Base-by-base conservation (phyloP, 1,140 invertebrate species). In the Anagrus nilaparvatae region DNA sequence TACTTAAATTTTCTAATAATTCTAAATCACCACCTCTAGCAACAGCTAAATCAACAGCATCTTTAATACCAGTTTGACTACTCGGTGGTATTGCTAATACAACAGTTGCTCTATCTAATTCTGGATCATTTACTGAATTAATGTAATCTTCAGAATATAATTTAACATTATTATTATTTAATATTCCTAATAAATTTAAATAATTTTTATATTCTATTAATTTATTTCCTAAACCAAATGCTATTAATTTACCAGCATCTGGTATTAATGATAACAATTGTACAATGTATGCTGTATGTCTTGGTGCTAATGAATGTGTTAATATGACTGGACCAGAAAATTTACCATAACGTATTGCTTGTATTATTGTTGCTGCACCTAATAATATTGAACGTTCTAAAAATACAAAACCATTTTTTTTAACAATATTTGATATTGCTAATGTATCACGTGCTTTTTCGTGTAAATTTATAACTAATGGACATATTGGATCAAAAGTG, bases 341-440 rank as follows among this genome's bases (percentile, higher is more conserved):
- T 33, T 74, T 67, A 41, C 75, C 71, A 8, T 74, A 72, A 1
- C 73, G 69, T 25, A 85, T 67, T 2, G 81, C 69, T 36, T 77
- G 75, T 34, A 74, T 75, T 38, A 86, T 69, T 4, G 78, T 73
- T 0, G 81, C 82, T 1, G 82, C 81, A 3, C 82, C 83, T 24
- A 82, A 65, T 46, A 82, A 84, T 49, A 84, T 77, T 20, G 84
- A 79, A 37, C 79, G 74, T 55, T 84, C 82, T 62, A 80, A 67
- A 34, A 81, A 66, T 7, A 81, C 65, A 17, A 82, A 74, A 38
- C 71, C 54, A 33, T 75, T 65, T 19, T 75, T 69, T 19, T 64
- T 70, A 6, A 84, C 75, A 3, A 84, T 61, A 25, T 66, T 50
- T 34, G 77, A 71, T 46, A 71, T 65, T 0, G 77, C 75, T 16